Conservation (phyloP, 2,797 vertebrate species). For the Myioborus miniatus region DNA sequence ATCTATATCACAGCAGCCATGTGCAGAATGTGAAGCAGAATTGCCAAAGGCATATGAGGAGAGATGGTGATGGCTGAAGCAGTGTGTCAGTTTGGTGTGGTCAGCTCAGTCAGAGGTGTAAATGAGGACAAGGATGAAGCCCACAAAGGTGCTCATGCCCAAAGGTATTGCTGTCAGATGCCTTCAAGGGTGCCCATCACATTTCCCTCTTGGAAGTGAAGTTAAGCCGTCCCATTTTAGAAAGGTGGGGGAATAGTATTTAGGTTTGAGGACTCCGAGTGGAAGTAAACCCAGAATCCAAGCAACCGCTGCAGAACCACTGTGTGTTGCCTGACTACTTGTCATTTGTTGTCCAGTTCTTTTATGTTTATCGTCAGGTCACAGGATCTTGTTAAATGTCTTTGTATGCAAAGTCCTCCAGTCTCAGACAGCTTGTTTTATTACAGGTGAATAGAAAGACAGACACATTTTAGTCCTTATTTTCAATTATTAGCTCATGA, state of each 20-base stretch:
- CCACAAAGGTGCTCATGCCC: not conserved
- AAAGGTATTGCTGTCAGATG: not conserved
- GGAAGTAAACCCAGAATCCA: not conserved
- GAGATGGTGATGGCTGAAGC: not conserved
- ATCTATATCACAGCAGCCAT: rapidly evolving
- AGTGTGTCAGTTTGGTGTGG: not conserved
- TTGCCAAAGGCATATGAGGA: not conserved
- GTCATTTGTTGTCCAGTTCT: not conserved
- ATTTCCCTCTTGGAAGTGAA: not conserved
- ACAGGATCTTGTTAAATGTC: not conserved
- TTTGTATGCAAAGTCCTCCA: not conserved
- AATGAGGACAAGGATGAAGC: not conserved
- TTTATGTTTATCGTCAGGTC: not conserved
- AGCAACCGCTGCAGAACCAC: not conserved
- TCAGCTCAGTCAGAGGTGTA: not conserved
- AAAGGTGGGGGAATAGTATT: not conserved
- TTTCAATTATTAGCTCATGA: not conserved
- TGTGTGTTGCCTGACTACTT: not conserved
- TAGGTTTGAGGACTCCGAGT: not conserved
- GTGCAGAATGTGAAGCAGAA: not conserved
- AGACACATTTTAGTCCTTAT: not conserved
- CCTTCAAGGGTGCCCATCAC: not conserved
- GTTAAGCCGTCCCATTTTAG: not conserved
- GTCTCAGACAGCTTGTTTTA: not conserved
- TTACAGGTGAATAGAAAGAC: not conserved